Percentiles rank a stretch among this genome's conserved stretches.
Conservation (phyloP, 2,888 invertebrate genomes). For the Harpalus rufipes region DNA sequence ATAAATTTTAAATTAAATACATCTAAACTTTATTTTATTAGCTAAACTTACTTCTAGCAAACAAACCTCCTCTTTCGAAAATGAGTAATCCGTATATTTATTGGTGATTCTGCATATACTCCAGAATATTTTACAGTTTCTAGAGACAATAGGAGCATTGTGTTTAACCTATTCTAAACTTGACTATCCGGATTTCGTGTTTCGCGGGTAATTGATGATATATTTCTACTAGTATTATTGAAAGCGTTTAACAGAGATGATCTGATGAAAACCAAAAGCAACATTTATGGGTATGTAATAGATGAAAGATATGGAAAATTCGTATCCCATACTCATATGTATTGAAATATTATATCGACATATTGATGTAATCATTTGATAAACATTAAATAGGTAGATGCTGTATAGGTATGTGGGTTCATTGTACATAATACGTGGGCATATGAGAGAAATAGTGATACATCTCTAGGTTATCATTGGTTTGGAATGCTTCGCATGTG, state of each 20-base stretch:
- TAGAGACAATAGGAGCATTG: too few species aligned
- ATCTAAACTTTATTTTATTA: too few species aligned
- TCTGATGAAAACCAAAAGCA: neutral
- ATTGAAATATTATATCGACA: slow-evolving; percentile 10
- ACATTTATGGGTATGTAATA: neutral
- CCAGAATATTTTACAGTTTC: too few species aligned
- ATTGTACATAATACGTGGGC: slow-evolving; percentile 2
- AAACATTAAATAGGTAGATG: slow-evolving; percentile 19
- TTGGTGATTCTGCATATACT: too few species aligned
- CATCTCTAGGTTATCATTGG: slow-evolving; percentile 14
- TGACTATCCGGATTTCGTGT: too few species aligned
- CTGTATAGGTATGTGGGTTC: slow-evolving; percentile 2
- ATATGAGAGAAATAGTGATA: neutral
- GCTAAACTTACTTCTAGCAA: too few species aligned
- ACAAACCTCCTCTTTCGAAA: too few species aligned
- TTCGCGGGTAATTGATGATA: too few species aligned
- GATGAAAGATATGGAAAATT: neutral
- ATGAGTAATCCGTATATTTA: too few species aligned
- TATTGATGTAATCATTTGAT: slow-evolving; percentile 40
- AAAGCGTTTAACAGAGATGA: neutral
- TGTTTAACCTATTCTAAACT: too few species aligned
- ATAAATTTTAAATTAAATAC: too few species aligned
- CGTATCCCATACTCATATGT: slow-evolving; percentile 5
- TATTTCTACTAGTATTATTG: neutral
- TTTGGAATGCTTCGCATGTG: slow-evolving; percentile 3